A percentile compares a stretch with the other conserved stretches of the same genome.
Conservation (phyloP, 2,888 invertebrate genomes). For the Epirrhoe tristata region DNA sequence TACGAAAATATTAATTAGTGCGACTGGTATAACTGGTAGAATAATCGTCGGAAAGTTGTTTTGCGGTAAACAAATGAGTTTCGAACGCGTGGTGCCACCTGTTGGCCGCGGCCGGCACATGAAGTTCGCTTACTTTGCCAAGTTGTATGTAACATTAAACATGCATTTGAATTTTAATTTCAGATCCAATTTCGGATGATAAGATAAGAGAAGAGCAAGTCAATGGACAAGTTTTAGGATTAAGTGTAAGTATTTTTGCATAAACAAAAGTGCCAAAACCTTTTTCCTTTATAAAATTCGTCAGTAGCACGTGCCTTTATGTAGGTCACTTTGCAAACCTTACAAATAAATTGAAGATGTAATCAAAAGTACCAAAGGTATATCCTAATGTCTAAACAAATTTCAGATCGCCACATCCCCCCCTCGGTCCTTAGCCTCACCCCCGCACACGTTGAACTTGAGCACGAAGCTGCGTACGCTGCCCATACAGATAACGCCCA, state of each 20-base stretch:
- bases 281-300: background rate
- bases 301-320: background rate
- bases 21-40: conserved; percentile 36
- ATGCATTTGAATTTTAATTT: conserved; percentile 43
- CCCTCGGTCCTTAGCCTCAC: conserved; percentile 63
- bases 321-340: background rate
- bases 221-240: conserved; percentile 77
- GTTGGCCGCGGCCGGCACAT: conserved; percentile 24
- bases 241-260: conserved; percentile 70
- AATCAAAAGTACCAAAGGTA: conserved; percentile 11
- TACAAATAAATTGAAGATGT: conserved; percentile 12
- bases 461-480: conserved; percentile 78
- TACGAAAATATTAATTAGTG: conserved; percentile 42
- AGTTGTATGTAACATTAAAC: conserved; percentile 3
- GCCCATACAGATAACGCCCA: conserved; percentile 78
- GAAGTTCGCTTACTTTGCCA: conserved; percentile 9
- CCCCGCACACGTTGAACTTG: conserved; percentile 73
- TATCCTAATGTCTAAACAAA: conserved; percentile 27
- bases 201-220: conserved; percentile 69
- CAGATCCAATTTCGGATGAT: conserved; percentile 70
- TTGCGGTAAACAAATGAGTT: conserved; percentile 40
- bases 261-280: background rate
- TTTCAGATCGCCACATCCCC: conserved; percentile 76
- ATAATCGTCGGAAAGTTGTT: conserved; percentile 41
- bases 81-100: conserved; percentile 46